Percentiles rank a stretch among this genome's conserved stretches.
phyloP scores from a whole-genome alignment of 2,797 vertebrate genomes.

The Gymnoscopelus braueri region DNA sequence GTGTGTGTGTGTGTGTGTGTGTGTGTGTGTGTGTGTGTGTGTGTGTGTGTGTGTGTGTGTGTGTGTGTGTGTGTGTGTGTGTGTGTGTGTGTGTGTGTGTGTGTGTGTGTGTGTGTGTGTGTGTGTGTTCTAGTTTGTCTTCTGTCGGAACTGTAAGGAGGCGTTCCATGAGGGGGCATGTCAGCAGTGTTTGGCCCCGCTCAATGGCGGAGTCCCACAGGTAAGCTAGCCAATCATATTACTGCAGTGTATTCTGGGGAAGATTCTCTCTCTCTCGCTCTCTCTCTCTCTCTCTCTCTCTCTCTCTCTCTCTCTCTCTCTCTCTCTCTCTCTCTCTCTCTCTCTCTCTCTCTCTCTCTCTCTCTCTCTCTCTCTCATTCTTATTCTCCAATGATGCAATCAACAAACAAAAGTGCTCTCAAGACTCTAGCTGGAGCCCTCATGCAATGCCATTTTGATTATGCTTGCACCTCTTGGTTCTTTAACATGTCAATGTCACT shows the following conservation, averaged over 20 bases:
- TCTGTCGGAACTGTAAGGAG: constrained; percentile 88
- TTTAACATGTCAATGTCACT: too few relatives aligned
- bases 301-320: too few relatives aligned
- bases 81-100: constrained; percentile 10
- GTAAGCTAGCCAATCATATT: constrained; percentile 42
- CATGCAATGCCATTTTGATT: too few relatives aligned
- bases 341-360: too few relatives aligned
- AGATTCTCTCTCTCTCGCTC: too few relatives aligned
- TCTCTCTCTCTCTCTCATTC: too few relatives aligned
- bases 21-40: constrained; percentile 10
- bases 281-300: too few relatives aligned
- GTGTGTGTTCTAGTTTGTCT: constrained; percentile 72
- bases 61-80: constrained; percentile 5
- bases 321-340: too few relatives aligned
- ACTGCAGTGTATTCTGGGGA: not conserved
- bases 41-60: constrained; percentile 4
- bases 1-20: not conserved
- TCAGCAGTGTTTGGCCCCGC: constrained; percentile 8
- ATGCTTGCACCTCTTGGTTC: too few relatives aligned
- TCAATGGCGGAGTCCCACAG: constrained; percentile 51
- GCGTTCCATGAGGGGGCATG: constrained; percentile 83
- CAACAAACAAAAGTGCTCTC: too few relatives aligned
- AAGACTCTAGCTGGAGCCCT: too few relatives aligned
- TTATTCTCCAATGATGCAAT: too few relatives aligned
- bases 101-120: constrained; percentile 9